Base-by-base conservation (phyloP, 1,140 invertebrate species). In the Drosophila erecta region DNA sequence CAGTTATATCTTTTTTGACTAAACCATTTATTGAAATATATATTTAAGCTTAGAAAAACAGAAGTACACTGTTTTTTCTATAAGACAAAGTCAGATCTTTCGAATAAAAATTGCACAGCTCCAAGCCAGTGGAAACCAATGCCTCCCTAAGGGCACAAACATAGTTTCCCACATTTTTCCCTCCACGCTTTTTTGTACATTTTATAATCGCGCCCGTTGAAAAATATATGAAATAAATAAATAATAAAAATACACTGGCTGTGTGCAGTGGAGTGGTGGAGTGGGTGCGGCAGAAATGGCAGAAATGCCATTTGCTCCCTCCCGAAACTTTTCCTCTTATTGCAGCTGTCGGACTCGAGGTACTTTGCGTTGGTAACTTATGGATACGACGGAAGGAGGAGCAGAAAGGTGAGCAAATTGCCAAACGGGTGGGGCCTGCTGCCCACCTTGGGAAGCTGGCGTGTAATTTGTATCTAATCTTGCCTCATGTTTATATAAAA, bases 401-500 rank as follows among this genome's bases (percentile, higher is more conserved):
- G 60, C 17, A 43, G 58, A 56, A 81, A 86, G 83, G 84, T 86
- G 83, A 77, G 70, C 83, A 86, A 86, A 86, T 86, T 86, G 83
- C 78, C 74, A 79, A 60, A 38, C 64, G 65, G 49, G 46, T 20
- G 27, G 15, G 33, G 40, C 56, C 56, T 53, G 38, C 65, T 62
- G 79, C 71, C 79, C 76, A 89, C 84, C 83, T 83, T 83, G 79
- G 84, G 73, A 78, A 79, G 83, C 84, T 84, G 79, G 81, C 84
- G 75, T 83, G 83, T 87, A 87, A 87, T 87, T 87, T 87, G 84
- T 87, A 87, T 87, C 84, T 87, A 87, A 87, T 89, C 83, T 87
- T 72, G 79, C 75, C 83, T 87, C 83, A 87, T 87, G 83, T 87
- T 87, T 87, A 87, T 87, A 89, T 87, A 89, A 87, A 87, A 87